A percentile compares a stretch with the other conserved stretches of the same genome.
Evolutionary conservation across 2,888 invertebrate species (phyloP).

Genomic region (Oxytorus armatus): DNA sequence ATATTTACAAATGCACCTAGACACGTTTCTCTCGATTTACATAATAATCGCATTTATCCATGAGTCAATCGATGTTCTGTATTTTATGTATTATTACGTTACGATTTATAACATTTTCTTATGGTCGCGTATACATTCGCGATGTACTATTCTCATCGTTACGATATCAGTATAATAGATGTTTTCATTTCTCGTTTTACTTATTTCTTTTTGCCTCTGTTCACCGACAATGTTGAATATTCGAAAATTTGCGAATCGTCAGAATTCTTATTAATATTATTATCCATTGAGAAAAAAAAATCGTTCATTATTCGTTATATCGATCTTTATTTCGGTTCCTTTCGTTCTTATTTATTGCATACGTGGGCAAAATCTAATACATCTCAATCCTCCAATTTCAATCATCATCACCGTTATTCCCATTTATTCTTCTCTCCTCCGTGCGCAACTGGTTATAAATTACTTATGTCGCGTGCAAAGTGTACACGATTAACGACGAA

Average conservation of each 20-base stretch:
- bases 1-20: conserved; percentile 66
- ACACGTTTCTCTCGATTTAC: conserved; percentile 55
- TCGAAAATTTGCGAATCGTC: neutral
- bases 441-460: conserved; percentile 57
- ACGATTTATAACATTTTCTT: neutral
- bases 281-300: too few relatives aligned
- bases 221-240: neutral
- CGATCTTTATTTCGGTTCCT: neutral
- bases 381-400: conserved; percentile 46
- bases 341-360: conserved; percentile 12
- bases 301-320: conserved; percentile 42
- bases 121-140: conserved; percentile 21
- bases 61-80: conserved; percentile 21
- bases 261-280: conserved; percentile 4
- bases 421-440: conserved; percentile 34
- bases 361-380: conserved; percentile 34
- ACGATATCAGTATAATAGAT: conserved; percentile 54
- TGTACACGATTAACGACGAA: conserved; percentile 24
- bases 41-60: conserved; percentile 14
- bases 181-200: conserved; percentile 27
- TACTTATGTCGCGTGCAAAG: conserved; percentile 54
- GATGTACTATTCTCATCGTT: too few relatives aligned
- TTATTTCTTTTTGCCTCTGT: neutral
- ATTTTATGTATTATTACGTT: conserved; percentile 20
- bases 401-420: conserved; percentile 46